Evolutionary conservation across 1,140 invertebrate species (phyloP).

Genomic region (Diorhabda sublineata): DNA sequence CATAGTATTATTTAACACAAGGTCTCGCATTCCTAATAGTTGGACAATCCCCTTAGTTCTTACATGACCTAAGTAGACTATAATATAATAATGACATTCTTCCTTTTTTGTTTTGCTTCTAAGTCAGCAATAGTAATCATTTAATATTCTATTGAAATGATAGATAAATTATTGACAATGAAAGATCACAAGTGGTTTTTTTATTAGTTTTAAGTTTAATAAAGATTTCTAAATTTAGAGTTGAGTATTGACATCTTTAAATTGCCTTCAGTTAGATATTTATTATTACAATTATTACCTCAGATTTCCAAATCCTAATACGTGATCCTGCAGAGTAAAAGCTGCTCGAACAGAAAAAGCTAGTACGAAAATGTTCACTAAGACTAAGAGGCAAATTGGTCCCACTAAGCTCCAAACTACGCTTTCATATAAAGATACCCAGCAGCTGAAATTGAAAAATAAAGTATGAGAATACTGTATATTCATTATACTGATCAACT

Average conservation of each 20-base stretch:
- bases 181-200: no score
- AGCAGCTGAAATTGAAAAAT: slow-evolving; percentile 63
- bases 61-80: background rate
- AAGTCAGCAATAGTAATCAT: no score
- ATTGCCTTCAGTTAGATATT: background rate
- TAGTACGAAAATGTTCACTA: slow-evolving; percentile 75
- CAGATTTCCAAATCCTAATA: slow-evolving; percentile 85
- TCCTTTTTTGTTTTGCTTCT: background rate
- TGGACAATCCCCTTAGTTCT: background rate
- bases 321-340: slow-evolving; percentile 84
- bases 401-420: slow-evolving; percentile 89
- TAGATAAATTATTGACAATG: no score
- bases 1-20: background rate
- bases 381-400: slow-evolving; percentile 71
- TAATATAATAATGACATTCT: slow-evolving; percentile 4
- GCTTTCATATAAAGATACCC: slow-evolving; percentile 89
- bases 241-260: no score
- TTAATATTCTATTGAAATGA: no score
- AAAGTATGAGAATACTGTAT: no score
- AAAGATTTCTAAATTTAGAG: no score
- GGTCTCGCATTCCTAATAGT: background rate
- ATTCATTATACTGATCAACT: no score
- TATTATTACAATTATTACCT: slow-evolving; percentile 50
- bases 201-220: no score
- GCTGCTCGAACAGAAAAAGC: slow-evolving; percentile 83